Evolutionary conservation across 2,113 vertebrate species (phyloP), one percentile per base, ranked within the genome.

Genomic region (Pygathrix nemaeus): DNA sequence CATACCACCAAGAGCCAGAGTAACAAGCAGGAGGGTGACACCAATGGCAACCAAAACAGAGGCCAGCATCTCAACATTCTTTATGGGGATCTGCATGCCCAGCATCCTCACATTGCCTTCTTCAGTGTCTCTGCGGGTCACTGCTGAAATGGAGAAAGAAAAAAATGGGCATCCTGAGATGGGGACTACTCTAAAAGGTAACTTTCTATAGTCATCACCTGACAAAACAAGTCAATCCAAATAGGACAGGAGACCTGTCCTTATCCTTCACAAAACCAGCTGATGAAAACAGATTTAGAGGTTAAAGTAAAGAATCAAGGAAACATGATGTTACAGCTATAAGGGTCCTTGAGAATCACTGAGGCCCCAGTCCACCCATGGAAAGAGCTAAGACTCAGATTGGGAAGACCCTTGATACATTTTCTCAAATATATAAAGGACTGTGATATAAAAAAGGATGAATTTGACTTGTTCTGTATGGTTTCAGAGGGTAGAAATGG

Each of bases 41-140:
- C 98, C 96, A 0, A 35, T 27, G 3, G 97, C 32, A 11, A 98
- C 88, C 30, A 99, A 98, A 23, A 93, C 9, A 20, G 98, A 89
- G 87, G 98, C 27, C 25, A 98, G 66, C 17, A 98, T 97, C 79
- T 99, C 97, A 2, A 98, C 68, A 64, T 99, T 88, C 68, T 79
- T 96, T 55, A 91, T 40, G 10, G 97, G 17, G 38, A 99, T 50
- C 50, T 94, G 93, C 5, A 98, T 95, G 84, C 99, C 99, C 94
- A 99, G 98, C 82, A 99, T 55, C 21, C 5, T 81, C 73, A 98
- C 55, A 66, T 96, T 97, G 1, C 30, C 96, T 30, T 98, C 97
- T 35, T 66, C 52, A 83, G 30, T 70, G 38, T 96, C 94, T 92
- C 94, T 96, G 30, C 61, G 6, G 0, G 18, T 38, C 27, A 45